Base-by-base conservation (phyloP, 2,113 vertebrate genomes). In the human region DNA sequence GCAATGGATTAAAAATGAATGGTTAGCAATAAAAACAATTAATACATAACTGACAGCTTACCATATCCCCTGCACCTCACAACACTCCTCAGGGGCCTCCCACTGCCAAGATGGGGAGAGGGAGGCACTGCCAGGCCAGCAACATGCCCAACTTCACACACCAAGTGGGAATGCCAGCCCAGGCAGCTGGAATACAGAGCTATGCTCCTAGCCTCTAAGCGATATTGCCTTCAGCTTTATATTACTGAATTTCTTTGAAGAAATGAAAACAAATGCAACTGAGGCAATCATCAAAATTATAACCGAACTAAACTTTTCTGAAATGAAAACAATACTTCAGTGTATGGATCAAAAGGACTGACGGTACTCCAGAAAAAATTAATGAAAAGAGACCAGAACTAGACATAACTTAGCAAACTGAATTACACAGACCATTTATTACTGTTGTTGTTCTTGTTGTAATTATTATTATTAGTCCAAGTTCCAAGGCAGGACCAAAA, bases 261-360 rank as follows among this genome's bases (percentile, higher is more conserved):
- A 96, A 96, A 92, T 92, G 70, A 97, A 81, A 97, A 92, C 72
- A 96, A 93, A 80, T 93, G 89, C 84, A 97, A 85, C 64, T 85
- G 85, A 92, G 94, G 88, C 92, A 97, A 97, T 96, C 97, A 95
- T 94, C 84, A 95, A 97, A 97, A 97, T 94, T 90, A 96, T 85
- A 90, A 94, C 80, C 40, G 57, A 96, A 94, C 90, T 57, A 94
- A 95, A 97, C 91, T 93, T 95, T 96, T n/a, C 92, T 95, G 70
- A 97, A 97, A 97, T 93, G 75, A 97, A 97, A 96, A 95, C 38
- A 97, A 89, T 93, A 93, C 81, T 79, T 96, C 90, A 90, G 90
- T 94, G 66, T 94, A 92, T 72, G 55, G 78, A 95, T 85, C 94
- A 93, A 95, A 93, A 90, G 72, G 43, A 90, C 79, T 95, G 81